Evolutionary conservation across 1,140 invertebrate species (phyloP).

Genomic region (Cardiocondyla obscurior): DNA sequence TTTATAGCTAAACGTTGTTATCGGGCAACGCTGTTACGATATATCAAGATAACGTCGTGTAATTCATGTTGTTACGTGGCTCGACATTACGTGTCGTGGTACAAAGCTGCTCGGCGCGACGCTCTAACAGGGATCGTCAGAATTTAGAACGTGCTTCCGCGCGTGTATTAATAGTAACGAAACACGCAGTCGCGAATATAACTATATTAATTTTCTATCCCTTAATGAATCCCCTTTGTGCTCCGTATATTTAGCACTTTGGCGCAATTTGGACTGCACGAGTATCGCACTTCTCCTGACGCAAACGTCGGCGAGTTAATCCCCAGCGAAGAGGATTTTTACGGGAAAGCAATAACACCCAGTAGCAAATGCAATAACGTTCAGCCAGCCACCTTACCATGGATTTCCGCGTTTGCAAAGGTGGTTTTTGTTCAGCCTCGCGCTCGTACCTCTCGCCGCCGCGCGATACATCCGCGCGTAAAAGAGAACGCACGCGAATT

Average conservation of each 20-base stretch:
- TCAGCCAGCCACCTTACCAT: constrained; percentile 25
- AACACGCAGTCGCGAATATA: background rate
- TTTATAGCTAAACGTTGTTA: constrained; percentile 49
- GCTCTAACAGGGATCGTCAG: background rate
- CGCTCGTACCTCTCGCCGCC: background rate
- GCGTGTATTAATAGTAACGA: constrained; percentile 15
- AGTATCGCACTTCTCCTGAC: background rate
- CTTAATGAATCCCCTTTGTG: background rate
- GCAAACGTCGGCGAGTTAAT: constrained; percentile 1
- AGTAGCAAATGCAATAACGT: constrained; percentile 27
- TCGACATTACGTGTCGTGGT: constrained; percentile 14
- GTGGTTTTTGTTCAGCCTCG: constrained; percentile 18
- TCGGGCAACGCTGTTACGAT: constrained; percentile 41
- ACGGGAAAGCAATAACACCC: constrained; percentile 2
- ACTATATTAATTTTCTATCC: background rate
- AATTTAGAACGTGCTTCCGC: background rate
- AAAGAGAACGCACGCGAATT: constrained; percentile 33
- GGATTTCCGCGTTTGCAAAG: constrained; percentile 25
- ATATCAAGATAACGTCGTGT: constrained; percentile 51
- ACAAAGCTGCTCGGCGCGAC: background rate
- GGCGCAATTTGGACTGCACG: background rate
- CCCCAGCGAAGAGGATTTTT: background rate
- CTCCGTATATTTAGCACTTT: background rate
- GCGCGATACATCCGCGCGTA: constrained; percentile 17
- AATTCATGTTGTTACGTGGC: constrained; percentile 46